Evolutionary conservation across 2,113 vertebrate genomes (phyloP).

Genomic region (Vimba vimba): DNA sequence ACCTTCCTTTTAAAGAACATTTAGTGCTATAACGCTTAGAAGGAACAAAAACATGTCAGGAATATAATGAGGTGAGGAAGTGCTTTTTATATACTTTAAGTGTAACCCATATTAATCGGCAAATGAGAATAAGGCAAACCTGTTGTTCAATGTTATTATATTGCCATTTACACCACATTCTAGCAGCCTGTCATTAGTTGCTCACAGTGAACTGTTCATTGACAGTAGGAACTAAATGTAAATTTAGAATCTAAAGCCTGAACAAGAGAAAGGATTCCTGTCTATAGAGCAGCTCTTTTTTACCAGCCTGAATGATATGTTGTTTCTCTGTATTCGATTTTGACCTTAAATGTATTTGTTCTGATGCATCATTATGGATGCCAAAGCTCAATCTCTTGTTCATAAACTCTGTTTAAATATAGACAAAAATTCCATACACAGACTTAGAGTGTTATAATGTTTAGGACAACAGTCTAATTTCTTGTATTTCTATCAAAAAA

Average conservation of each 20-base stretch:
- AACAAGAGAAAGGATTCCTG: neutral
- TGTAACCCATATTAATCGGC: neutral
- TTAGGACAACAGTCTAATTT: neutral
- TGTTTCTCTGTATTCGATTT: too few relatives aligned
- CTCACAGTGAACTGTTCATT: neutral
- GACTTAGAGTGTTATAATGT: neutral
- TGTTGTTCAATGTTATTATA: neutral
- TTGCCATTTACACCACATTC: slow-evolving; percentile 23
- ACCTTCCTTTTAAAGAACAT: neutral
- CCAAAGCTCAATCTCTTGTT: neutral
- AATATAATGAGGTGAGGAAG: neutral
- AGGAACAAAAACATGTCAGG: neutral
- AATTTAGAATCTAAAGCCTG: neutral
- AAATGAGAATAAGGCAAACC: neutral
- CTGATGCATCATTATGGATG: neutral
- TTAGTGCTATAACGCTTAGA: neutral
- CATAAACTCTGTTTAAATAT: neutral
- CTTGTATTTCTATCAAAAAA: neutral
- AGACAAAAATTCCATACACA: neutral
- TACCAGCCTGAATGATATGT: too few relatives aligned
- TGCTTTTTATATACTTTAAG: neutral
- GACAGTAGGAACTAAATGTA: slow-evolving; percentile 2
- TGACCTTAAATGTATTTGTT: neutral
- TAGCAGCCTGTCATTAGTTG: slow-evolving; percentile 31
- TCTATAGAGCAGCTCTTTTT: too few relatives aligned